A percentile compares a stretch with the other conserved stretches of the same genome.
These are phyloP conservation scores for Thecocarcelia acutangulata DNA, from an alignment of 2,888 invertebrate genomes.

Conservation along the genomic window DNA sequence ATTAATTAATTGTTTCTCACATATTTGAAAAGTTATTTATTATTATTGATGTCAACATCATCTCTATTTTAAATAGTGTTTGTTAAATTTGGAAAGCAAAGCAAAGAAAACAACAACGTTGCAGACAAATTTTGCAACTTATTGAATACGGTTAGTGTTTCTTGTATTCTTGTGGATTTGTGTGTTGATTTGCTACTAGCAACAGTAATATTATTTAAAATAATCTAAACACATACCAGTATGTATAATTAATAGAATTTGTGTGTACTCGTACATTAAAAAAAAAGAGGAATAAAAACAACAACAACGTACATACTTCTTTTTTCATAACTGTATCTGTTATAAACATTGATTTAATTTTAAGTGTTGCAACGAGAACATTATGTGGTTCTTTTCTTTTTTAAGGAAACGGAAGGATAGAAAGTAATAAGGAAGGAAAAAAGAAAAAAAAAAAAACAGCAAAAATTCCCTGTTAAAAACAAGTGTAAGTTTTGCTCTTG, in stretches of 20 bases:
- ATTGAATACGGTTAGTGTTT: slow-evolving; percentile 27
- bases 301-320: neutral
- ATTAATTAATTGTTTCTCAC: slow-evolving; percentile 68
- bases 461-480: slow-evolving; percentile 20
- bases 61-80: slow-evolving; percentile 15
- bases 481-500: slow-evolving; percentile 46
- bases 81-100: slow-evolving; percentile 20
- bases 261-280: too few relatives aligned
- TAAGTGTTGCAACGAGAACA: slow-evolving; percentile 32
- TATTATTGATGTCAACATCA: slow-evolving; percentile 13
- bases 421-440: slow-evolving; percentile 38
- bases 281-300: too few relatives aligned
- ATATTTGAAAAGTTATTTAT: slow-evolving; percentile 30
- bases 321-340: slow-evolving; percentile 33
- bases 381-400: slow-evolving; percentile 23
- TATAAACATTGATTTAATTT: slow-evolving; percentile 50
- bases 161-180: neutral
- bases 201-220: slow-evolving; percentile 28
- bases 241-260: neutral
- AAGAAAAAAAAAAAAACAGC: slow-evolving; percentile 16
- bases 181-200: slow-evolving; percentile 18
- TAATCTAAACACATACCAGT: slow-evolving; percentile 19
- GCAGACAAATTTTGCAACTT: too few relatives aligned
- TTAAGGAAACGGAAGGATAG: slow-evolving; percentile 63
- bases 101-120: neutral